These are phyloP conservation scores for Lycorma delicatula DNA, from an alignment of 1,140 invertebrate species.

Conservation along the genomic window DNA sequence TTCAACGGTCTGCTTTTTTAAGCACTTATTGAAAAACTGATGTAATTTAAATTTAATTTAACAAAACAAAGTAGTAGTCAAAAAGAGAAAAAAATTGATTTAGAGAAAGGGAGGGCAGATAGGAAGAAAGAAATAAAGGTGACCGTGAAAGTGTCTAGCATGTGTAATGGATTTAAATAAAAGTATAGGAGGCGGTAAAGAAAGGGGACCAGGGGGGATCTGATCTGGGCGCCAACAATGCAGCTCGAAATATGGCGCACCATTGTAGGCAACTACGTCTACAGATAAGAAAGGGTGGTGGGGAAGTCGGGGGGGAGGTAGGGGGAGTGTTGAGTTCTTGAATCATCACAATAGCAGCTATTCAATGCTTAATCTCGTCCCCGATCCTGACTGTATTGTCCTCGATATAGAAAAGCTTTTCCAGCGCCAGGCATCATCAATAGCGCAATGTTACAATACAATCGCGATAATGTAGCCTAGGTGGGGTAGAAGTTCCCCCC, in stretches of 20 bases:
- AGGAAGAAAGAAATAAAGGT: background rate
- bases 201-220: background rate
- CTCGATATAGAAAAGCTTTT: constrained; percentile 30
- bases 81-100: no score
- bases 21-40: no score
- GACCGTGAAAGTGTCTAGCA: constrained; percentile 4
- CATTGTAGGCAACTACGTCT: constrained; percentile 21
- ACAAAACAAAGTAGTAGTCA: no score
- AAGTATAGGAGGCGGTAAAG: background rate
- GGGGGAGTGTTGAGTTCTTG: constrained; percentile 21
- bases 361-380: constrained; percentile 29
- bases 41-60: no score
- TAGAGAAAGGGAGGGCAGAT: background rate
- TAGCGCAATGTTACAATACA: constrained; percentile 30
- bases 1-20: no score
- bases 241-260: constrained; percentile 6
- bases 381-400: constrained; percentile 28
- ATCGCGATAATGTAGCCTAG: constrained; percentile 28
- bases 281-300: constrained; percentile 22
- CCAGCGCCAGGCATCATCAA: constrained; percentile 29
- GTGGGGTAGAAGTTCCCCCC: background rate
- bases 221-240: constrained; percentile 6
- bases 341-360: constrained; percentile 28
- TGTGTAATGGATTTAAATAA: constrained; percentile 6
- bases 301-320: background rate